phyloP scores from a whole-genome alignment of 1,140 invertebrate species.

The fruit fly (Drosophila melanogaster) region DNA sequence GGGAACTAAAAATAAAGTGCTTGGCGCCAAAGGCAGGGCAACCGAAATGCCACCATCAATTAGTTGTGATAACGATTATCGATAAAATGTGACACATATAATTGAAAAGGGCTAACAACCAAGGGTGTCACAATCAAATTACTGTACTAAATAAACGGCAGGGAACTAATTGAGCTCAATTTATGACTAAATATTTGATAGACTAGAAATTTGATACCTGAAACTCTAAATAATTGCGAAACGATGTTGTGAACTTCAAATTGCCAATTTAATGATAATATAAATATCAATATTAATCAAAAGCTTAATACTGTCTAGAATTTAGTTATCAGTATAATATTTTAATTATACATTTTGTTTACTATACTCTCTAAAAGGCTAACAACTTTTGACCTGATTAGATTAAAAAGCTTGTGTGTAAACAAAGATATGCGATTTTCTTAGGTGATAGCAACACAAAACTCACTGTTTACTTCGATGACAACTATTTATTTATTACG shows the following conservation, averaged over 20 bases:
- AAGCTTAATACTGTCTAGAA: too few species aligned
- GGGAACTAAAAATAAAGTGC: slow-evolving; percentile 17
- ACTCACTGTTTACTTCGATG: slow-evolving; percentile 6
- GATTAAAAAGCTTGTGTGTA: slow-evolving; percentile 3
- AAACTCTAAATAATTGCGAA: too few species aligned
- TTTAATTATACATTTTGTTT: not conserved
- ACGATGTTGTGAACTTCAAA: too few species aligned
- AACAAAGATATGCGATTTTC: not conserved
- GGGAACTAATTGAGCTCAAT: not conserved
- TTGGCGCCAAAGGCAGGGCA: slow-evolving; percentile 16
- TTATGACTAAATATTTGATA: not conserved
- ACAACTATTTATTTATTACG: slow-evolving; percentile 40
- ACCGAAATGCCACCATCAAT: slow-evolving; percentile 43
- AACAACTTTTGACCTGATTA: slow-evolving; percentile 12
- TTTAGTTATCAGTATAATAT: not conserved
- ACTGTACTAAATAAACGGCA: not conserved
- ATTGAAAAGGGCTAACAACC: slow-evolving; percentile 8
- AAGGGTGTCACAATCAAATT: slow-evolving; percentile 12
- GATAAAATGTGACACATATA: slow-evolving; percentile 26
- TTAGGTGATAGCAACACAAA: not conserved
- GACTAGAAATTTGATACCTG: not conserved
- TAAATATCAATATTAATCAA: too few species aligned
- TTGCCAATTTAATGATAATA: too few species aligned
- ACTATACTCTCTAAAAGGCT: not conserved
- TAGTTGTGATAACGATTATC: slow-evolving; percentile 28